Base-by-base conservation (phyloP, 2,113 vertebrate species). In the Xiphophorus hellerii region DNA sequence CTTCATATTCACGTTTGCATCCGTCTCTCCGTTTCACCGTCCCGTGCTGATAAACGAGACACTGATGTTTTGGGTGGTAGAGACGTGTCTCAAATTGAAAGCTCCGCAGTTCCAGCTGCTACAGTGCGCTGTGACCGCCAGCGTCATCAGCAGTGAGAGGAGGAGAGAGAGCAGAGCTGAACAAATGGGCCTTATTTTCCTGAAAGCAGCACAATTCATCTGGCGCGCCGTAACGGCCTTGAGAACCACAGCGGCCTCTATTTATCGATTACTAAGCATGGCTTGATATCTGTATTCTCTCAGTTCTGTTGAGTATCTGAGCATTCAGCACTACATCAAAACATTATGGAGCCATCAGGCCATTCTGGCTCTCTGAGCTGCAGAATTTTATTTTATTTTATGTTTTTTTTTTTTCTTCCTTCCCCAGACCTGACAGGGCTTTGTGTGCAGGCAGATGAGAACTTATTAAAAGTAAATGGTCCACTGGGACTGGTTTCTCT, bases 381-480 rank as follows among this genome's bases (percentile, higher is more conserved):
- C 68, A 85, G 61, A 44, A 9, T 0, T 0, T 64, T 42, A 14
- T 81, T 80, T 78, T 12, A 37, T 37, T 11, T 37, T 12, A 35
- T 35, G 9, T 35, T 35, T 0, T 35, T 10, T 37, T 37, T 37
- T 42, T 72, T 77, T 77, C 10, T 37, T 37, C 10, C 35, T 37
- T 37, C 35, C 17, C 73, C 69, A 78, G 84, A 75, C 82, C 76
- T 33, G 79, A 33, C 62, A 63, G 75, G 54, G 75, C 75, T 84
- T 85, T 88, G 82, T 87, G 84, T 87, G 67, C 74, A 86, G 80
- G 84, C 89, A 87, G 79, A 89, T 90, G 90, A 92, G 90, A 84
- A 87, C 75, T 66, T 88, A 82, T 92, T 90, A 86, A 89, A 86
- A 89, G 81, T 87, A 90, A 92, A 87, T 78, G 86, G 84, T 78